These are phyloP conservation scores for Drosophila teissieri DNA, from an alignment of 1,140 invertebrate genomes.

Conservation along the genomic window DNA sequence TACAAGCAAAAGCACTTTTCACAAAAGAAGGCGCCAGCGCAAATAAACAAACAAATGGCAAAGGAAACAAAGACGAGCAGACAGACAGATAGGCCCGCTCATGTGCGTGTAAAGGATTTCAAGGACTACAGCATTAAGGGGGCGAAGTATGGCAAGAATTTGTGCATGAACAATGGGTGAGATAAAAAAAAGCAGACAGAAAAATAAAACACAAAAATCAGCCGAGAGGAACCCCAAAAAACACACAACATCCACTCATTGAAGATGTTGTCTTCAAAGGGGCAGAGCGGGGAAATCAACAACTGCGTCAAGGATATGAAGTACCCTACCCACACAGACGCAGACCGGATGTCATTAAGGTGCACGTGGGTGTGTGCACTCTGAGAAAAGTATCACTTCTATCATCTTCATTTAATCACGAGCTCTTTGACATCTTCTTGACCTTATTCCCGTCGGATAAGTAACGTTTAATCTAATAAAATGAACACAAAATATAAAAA, in stretches of 20 bases:
- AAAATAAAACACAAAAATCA: constrained; percentile 29
- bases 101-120: constrained; percentile 72
- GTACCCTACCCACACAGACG: constrained; percentile 26
- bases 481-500: too few species aligned
- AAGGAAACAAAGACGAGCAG: constrained; percentile 64
- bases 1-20: constrained; percentile 82
- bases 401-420: too few species aligned
- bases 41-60: constrained; percentile 82
- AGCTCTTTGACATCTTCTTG: too few species aligned
- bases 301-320: constrained; percentile 41
- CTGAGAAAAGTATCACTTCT: not conserved
- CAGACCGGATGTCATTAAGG: constrained; percentile 73
- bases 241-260: constrained; percentile 47
- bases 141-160: constrained; percentile 53
- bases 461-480: too few species aligned
- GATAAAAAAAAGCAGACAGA: constrained; percentile 25
- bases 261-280: constrained; percentile 41
- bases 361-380: constrained; percentile 32
- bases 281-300: constrained; percentile 11
- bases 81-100: constrained; percentile 55
- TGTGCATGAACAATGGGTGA: constrained; percentile 73
- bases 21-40: constrained; percentile 78
- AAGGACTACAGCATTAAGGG: constrained; percentile 77
- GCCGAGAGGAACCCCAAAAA: constrained; percentile 31
- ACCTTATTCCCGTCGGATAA: too few species aligned